Conservation (phyloP, 2,888 invertebrate species). For the Nymphalis polychloros region DNA sequence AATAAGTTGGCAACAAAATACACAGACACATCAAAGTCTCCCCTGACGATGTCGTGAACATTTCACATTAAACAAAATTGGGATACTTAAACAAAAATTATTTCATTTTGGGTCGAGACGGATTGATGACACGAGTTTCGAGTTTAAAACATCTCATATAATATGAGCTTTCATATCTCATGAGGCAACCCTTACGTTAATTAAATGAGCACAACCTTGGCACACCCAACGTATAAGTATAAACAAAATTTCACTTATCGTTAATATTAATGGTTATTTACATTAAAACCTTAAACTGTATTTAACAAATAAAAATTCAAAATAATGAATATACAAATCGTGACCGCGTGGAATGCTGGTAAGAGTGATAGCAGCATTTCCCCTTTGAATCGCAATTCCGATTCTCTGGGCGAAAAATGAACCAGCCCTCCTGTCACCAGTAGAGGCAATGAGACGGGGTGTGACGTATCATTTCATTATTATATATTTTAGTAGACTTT, state of each 20-base stretch:
- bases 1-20: no score
- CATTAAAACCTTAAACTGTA: no score
- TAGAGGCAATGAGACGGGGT: no score
- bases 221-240: not conserved
- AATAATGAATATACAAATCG: no score
- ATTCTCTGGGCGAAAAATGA: no score
- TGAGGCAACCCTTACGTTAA: constrained; percentile 23
- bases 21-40: no score
- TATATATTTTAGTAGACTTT: not conserved
- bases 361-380: no score
- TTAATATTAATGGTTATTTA: no score
- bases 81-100: not conserved
- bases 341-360: no score
- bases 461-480: not conserved
- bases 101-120: not conserved
- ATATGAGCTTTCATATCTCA: constrained; percentile 16
- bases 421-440: no score
- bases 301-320: no score
- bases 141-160: constrained; percentile 8
- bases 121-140: not conserved
- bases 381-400: no score
- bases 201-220: constrained; percentile 16
- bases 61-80: not conserved
- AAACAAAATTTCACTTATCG: constrained; percentile 1
- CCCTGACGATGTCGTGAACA: not conserved